phyloP scores from a whole-genome alignment of 1,140 invertebrate genomes.

The Cydia splendana region DNA sequence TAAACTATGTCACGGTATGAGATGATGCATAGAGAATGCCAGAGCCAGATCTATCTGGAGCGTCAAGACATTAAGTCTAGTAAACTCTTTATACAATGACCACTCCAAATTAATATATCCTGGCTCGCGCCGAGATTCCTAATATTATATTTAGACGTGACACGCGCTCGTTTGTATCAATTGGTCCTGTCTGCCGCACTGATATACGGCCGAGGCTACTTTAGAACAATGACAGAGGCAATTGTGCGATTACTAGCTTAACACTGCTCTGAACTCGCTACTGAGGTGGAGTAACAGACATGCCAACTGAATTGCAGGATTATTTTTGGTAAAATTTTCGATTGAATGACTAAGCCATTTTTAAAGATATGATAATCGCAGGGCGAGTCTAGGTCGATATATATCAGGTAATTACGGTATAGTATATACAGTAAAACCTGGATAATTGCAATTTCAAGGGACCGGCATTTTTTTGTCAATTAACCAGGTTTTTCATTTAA shows the following conservation, averaged over 20 bases:
- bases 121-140: constrained; percentile 79
- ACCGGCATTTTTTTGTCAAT: too few relatives aligned
- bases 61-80: constrained; percentile 26
- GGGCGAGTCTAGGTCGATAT: too few relatives aligned
- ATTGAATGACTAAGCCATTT: too few relatives aligned
- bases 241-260: constrained; percentile 73
- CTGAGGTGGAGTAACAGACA: constrained; percentile 30
- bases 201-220: constrained; percentile 77
- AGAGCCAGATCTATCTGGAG: constrained; percentile 24
- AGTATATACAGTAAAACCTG: too few relatives aligned
- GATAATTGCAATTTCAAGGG: too few relatives aligned
- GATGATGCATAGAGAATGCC: neutral
- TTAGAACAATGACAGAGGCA: constrained; percentile 78
- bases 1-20: constrained; percentile 1
- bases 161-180: constrained; percentile 79
- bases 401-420: too few relatives aligned
- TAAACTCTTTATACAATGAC: constrained; percentile 60
- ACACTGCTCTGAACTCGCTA: constrained; percentile 49
- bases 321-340: neutral
- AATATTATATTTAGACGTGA: constrained; percentile 80
- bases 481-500: too few relatives aligned
- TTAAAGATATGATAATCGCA: too few relatives aligned
- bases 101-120: constrained; percentile 79
- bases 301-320: neutral
- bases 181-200: constrained; percentile 74